Evolutionary conservation across 2,113 vertebrate genomes (phyloP).

Genomic region (Jaculus jaculus): DNA sequence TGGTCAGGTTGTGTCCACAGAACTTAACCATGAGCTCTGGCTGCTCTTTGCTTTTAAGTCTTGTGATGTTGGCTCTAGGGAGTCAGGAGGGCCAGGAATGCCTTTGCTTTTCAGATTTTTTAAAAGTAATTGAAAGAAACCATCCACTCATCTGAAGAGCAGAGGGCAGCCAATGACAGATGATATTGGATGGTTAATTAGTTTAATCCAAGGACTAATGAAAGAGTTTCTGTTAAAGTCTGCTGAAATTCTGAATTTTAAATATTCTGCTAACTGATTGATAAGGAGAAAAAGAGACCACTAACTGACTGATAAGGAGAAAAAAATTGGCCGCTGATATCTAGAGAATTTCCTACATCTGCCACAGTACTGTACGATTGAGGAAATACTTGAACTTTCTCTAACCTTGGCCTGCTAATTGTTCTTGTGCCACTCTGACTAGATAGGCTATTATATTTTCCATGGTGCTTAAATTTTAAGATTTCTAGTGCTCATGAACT

Average conservation of each 20-base stretch:
- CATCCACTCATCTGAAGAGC: neutral
- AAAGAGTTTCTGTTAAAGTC: neutral
- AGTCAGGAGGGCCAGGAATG: neutral
- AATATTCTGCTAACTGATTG: neutral
- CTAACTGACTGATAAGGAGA: neutral
- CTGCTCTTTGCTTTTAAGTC: neutral
- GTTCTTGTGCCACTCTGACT: neutral
- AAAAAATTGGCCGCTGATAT: neutral
- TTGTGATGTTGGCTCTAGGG: neutral
- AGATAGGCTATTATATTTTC: neutral
- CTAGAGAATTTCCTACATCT: neutral
- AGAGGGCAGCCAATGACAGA: neutral
- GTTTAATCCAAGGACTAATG: neutral
- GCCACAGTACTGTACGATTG: neutral
- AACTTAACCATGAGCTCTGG: neutral
- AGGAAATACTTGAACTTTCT: neutral
- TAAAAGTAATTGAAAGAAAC: neutral
- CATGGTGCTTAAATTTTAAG: slow-evolving; percentile 11
- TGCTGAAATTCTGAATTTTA: slow-evolving; percentile 3
- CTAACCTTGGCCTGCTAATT: neutral
- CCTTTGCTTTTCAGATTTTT: neutral
- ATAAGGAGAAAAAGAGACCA: neutral
- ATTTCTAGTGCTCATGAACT: neutral
- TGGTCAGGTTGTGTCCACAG: neutral
- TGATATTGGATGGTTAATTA: neutral